Evolutionary conservation across 2,113 vertebrate genomes (phyloP).

Genomic region (Lepisosteus osseus): DNA sequence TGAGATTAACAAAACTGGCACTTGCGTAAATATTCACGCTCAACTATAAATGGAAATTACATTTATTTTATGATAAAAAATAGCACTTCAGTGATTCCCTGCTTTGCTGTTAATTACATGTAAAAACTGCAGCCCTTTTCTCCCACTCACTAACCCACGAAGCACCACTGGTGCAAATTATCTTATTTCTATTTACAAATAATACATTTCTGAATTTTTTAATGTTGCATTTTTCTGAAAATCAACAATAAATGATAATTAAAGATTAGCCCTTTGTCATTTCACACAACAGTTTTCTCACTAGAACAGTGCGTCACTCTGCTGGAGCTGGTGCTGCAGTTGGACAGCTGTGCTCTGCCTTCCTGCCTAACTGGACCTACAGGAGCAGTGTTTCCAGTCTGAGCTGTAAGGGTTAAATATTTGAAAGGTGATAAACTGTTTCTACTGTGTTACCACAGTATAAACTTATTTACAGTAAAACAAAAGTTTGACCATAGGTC

Average conservation of each 20-base stretch:
- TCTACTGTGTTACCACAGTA: conserved; percentile 10
- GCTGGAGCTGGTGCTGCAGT: too few species aligned
- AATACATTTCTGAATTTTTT: conserved; percentile 37
- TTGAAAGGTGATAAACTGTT: not conserved
- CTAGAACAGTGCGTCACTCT: too few species aligned
- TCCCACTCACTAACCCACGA: conserved; percentile 23
- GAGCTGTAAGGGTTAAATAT: not conserved
- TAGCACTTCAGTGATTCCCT: conserved; percentile 48
- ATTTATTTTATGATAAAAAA: conserved; percentile 27
- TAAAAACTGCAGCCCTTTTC: conserved; percentile 30
- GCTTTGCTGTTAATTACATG: conserved; percentile 37
- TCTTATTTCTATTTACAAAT: conserved; percentile 37
- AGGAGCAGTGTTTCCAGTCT: not conserved
- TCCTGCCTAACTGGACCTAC: not conserved
- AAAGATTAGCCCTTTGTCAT: conserved; percentile 3
- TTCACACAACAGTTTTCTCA: conserved; percentile 7
- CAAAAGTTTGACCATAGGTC: conserved; percentile 27
- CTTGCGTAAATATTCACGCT: conserved; percentile 27
- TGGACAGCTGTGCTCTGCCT: not conserved
- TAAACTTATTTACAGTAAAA: conserved; percentile 4
- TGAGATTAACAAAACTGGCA: conserved; percentile 34
- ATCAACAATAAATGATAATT: conserved; percentile 24
- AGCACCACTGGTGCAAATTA: conserved; percentile 37
- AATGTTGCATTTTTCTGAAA: conserved; percentile 15
- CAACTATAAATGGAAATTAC: conserved; percentile 28